Evolutionary conservation across 2,888 invertebrate species (phyloP).

Genomic region (Thecocarcelia acutangulata): DNA sequence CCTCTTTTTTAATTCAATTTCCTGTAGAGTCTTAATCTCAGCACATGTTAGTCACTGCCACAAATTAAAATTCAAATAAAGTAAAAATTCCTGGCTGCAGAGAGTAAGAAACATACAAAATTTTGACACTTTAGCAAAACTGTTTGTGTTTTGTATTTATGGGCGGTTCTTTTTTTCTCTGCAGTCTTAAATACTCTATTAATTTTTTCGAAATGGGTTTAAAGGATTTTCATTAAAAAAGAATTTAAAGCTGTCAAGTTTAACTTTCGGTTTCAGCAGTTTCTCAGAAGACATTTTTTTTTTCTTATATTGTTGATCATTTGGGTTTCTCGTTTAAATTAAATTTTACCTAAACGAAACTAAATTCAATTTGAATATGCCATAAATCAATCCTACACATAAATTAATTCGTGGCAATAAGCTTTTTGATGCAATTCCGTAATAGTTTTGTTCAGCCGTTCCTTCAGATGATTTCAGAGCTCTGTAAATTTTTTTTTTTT

Average conservation of each 20-base stretch:
- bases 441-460: not conserved
- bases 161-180: constrained; percentile 35
- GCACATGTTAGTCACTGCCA: constrained; percentile 50
- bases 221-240: not conserved
- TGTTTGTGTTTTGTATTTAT: constrained; percentile 20
- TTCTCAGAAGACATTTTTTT: constrained; percentile 49
- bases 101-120: constrained; percentile 14
- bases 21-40: constrained; percentile 55
- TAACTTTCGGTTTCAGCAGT: constrained; percentile 36
- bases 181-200: constrained; percentile 50
- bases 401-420: constrained; percentile 47
- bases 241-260: constrained; percentile 62
- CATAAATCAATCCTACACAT: constrained; percentile 46
- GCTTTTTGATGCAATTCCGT: not conserved
- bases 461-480: too few relatives aligned
- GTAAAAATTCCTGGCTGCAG: constrained; percentile 12
- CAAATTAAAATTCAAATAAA: not conserved
- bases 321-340: not conserved
- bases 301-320: not conserved
- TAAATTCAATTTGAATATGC: constrained; percentile 55
- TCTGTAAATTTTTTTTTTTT: too few relatives aligned
- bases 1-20: constrained; percentile 52
- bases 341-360: constrained; percentile 22
- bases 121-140: constrained; percentile 64
- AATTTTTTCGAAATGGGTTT: constrained; percentile 32